A percentile compares a stretch with the other conserved stretches of the same genome.
These are phyloP conservation scores for Plectropomus leopardus DNA, from an alignment of 2,113 vertebrate species.

Conservation along the genomic window DNA sequence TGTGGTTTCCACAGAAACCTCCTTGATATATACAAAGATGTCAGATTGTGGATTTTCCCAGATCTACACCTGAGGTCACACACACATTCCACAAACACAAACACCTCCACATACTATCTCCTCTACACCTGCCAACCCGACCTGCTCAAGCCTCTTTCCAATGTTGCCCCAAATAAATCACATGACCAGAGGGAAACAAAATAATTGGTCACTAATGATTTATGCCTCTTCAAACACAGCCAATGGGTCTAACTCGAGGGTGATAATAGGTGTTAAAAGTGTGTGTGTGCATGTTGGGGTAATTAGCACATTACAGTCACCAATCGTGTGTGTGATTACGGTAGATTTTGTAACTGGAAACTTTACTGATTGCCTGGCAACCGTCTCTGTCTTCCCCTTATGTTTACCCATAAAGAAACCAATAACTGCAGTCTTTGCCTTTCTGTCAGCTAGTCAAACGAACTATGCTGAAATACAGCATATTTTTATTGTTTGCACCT, in stretches of 20 bases:
- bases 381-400: too few species aligned
- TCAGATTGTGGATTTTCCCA: not conserved
- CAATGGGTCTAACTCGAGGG: conserved; percentile 2
- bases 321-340: too few species aligned
- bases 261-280: not conserved
- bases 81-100: too few species aligned
- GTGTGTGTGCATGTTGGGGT: not conserved
- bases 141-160: not conserved
- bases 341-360: too few species aligned
- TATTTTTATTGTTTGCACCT: too few species aligned
- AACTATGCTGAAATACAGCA: too few species aligned
- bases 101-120: not conserved
- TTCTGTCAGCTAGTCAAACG: too few species aligned
- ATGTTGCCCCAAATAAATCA: not conserved
- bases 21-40: conserved; percentile 32
- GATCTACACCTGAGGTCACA: not conserved
- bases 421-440: too few species aligned
- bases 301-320: too few species aligned
- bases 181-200: conserved; percentile 18
- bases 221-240: not conserved
- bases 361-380: too few species aligned
- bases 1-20: conserved; percentile 46
- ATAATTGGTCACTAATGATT: not conserved
- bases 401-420: too few species aligned
- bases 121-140: not conserved